Base-by-base conservation (phyloP, 2,797 vertebrate genomes). In the Gallirallus australis region DNA sequence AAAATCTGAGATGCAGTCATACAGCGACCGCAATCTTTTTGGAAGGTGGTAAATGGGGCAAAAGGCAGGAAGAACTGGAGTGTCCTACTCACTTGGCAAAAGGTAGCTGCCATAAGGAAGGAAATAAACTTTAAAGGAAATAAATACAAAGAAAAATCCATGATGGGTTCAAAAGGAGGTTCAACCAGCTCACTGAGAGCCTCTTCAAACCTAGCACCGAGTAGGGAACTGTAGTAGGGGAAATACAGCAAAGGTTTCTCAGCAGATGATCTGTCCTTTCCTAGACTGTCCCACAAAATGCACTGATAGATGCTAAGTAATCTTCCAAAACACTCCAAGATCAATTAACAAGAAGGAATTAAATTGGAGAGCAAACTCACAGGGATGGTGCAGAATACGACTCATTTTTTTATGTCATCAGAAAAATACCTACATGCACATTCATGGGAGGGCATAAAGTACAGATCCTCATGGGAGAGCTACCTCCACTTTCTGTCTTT, bases 71-170 rank as follows among this genome's bases (percentile, higher is more conserved):
- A 87, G 80, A 85, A 72, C 64, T 53, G 69, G 65, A 90, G 35
- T 72, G 47, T 65, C 68, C 82, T 42, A 72, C 20, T 78, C 59
- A 35, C 70, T 91, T 94, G 93, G 89, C 92, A 92, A 83, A 88
- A 87, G 72, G 39, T 63, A 19, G 57, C 61, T 86, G 73, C 78
- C 89, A 95, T 86, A 96, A 96, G 79, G 92, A 91, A 92, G 65
- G 45, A 94, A 93, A 86, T 39, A 89, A 84, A 75, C 69, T 89
- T 94, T 93, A 96, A 96, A 94, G 82, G 72, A 91, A 92, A 89
- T 45, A 64, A 93, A 94, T 54, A 82, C 88, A 93, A 94, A 96
- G 86, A 70, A 86, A 90, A 92, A 86, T 82, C 89, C 76, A 70
- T 71, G 63, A 88, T 52, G 79, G 60, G 66, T 96, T 96, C 83